These are phyloP conservation scores for Misgurnus mizolepis DNA, from an alignment of 2,113 vertebrate genomes.

Conservation along the genomic window DNA sequence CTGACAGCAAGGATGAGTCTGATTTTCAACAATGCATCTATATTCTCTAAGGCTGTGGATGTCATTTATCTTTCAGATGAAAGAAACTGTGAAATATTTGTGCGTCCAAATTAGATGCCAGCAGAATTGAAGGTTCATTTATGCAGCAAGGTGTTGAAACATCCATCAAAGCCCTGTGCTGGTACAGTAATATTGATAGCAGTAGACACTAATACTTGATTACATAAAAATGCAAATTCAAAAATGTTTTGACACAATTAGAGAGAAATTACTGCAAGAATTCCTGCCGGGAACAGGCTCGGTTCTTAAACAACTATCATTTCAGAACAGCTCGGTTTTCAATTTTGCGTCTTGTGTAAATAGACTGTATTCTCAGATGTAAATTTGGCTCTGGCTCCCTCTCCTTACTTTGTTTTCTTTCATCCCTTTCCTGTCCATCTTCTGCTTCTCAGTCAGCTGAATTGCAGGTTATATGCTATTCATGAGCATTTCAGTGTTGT, in stretches of 20 bases:
- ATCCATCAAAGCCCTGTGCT: constrained; percentile 23
- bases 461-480: constrained; percentile 22
- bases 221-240: constrained; percentile 24
- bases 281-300: neutral
- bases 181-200: constrained; percentile 15
- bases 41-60: constrained; percentile 21
- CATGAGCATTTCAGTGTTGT: neutral
- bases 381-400: neutral
- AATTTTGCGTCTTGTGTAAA: neutral
- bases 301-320: neutral
- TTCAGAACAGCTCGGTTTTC: neutral
- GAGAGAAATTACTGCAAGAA: neutral
- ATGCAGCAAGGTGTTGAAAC: neutral
- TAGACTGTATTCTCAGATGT: neutral
- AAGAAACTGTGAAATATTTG: constrained; percentile 38
- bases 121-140: constrained; percentile 12
- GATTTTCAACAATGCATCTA: constrained; percentile 13
- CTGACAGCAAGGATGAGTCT: constrained; percentile 4
- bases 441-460: neutral
- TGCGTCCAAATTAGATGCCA: constrained; percentile 22
- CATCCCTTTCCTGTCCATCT: constrained; percentile 15
- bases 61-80: constrained; percentile 39
- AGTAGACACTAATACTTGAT: constrained; percentile 23
- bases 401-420: neutral
- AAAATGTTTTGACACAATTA: constrained; percentile 29